These are phyloP conservation scores for Parus major DNA, from an alignment of 2,113 vertebrate species.

Conservation along the genomic window DNA sequence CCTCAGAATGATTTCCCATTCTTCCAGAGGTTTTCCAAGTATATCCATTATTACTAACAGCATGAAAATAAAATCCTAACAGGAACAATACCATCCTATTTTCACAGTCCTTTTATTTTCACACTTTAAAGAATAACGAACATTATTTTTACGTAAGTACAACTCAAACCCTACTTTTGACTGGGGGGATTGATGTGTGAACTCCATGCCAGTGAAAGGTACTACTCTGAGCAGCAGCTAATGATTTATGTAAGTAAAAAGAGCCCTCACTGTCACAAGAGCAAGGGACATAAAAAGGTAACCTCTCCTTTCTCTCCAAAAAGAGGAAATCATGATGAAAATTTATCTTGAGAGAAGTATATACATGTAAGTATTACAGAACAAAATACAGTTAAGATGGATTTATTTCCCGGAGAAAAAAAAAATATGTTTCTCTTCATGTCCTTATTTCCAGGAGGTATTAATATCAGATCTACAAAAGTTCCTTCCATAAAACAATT, in stretches of 20 bases:
- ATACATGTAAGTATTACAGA: neutral
- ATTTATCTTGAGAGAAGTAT: neutral
- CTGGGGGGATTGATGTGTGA: neutral
- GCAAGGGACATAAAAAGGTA: neutral
- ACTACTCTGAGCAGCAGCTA: neutral
- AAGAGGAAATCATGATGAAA: neutral
- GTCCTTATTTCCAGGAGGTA: neutral
- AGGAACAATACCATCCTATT: neutral
- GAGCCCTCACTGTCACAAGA: neutral
- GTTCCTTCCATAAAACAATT: neutral
- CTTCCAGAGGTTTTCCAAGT: neutral
- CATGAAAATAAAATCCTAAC: neutral
- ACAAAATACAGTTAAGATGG: neutral
- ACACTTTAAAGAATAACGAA: neutral
- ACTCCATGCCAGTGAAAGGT: neutral
- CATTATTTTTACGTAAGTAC: neutral
- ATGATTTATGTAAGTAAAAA: neutral
- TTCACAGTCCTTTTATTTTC: neutral
- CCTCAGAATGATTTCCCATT: neutral
- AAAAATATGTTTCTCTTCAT: neutral
- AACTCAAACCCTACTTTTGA: neutral
- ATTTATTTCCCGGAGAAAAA: neutral
- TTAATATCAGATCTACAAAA: neutral
- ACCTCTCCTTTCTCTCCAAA: neutral
- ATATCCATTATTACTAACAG: neutral